A percentile compares a stretch with the other conserved stretches of the same genome.
phyloP scores from a whole-genome alignment of 2,888 invertebrate genomes.

The Abscondita cerata region DNA sequence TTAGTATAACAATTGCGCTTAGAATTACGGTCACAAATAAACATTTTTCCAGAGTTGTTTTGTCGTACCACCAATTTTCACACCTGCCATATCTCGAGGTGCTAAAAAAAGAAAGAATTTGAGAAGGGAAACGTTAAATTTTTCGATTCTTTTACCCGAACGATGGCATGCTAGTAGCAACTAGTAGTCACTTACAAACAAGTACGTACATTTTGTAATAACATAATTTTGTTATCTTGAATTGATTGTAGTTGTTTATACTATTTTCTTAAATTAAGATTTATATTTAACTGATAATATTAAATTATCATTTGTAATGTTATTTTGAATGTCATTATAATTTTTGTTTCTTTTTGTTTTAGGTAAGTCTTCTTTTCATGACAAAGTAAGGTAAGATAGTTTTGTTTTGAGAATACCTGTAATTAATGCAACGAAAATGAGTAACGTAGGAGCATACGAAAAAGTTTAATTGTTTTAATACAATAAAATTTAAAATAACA shows the following conservation, averaged over 20 bases:
- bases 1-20: neutral
- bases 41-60: neutral
- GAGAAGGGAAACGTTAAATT: neutral
- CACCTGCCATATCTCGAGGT: neutral
- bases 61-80: constrained; percentile 1
- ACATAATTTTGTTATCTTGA: constrained; percentile 1
- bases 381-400: no score
- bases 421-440: no score
- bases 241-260: constrained; percentile 8
- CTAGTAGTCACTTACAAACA: constrained; percentile 1
- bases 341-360: constrained; percentile 14
- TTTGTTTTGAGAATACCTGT: no score
- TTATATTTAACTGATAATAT: neutral
- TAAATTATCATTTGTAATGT: neutral
- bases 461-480: no score
- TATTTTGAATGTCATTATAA: neutral
- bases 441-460: no score
- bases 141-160: neutral
- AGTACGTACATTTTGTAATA: constrained; percentile 1
- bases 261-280: constrained; percentile 2
- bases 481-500: no score
- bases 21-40: neutral
- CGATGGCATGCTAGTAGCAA: neutral
- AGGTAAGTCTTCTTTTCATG: no score
- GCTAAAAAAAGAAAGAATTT: neutral